These are phyloP conservation scores for Cephalophus harveyi DNA, from an alignment of 2,113 vertebrate genomes.

Conservation along the genomic window DNA sequence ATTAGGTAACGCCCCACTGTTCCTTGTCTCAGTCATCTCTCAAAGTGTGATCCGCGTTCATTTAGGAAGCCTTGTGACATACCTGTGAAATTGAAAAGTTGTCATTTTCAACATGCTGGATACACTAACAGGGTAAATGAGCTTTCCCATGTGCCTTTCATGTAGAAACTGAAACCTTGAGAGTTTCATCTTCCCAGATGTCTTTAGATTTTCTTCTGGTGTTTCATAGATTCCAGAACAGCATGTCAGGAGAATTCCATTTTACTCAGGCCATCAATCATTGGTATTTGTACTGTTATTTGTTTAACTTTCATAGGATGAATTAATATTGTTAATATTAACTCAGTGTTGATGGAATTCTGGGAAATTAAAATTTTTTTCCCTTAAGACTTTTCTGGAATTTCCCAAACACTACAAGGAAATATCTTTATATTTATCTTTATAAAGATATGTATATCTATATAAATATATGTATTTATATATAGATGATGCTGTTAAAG, in stretches of 20 bases:
- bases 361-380: not conserved
- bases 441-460: not conserved
- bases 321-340: not conserved
- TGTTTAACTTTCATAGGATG: not conserved
- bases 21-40: not conserved
- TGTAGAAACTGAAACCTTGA: not conserved
- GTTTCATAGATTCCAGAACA: not conserved
- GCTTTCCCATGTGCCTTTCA: not conserved
- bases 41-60: not conserved
- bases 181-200: not conserved
- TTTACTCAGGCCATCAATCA: not conserved
- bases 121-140: not conserved
- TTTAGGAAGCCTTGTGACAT: not conserved
- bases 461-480: not conserved
- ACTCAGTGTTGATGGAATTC: not conserved
- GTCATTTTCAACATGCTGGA: not conserved
- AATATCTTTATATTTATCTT: not conserved
- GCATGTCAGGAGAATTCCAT: not conserved
- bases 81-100: not conserved
- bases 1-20: not conserved
- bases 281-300: not conserved
- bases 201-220: not conserved
- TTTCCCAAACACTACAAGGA: not conserved
- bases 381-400: not conserved
- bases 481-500: not conserved